phyloP scores from a whole-genome alignment of 2,113 vertebrate species.

The Cyprinodon tularosa region DNA sequence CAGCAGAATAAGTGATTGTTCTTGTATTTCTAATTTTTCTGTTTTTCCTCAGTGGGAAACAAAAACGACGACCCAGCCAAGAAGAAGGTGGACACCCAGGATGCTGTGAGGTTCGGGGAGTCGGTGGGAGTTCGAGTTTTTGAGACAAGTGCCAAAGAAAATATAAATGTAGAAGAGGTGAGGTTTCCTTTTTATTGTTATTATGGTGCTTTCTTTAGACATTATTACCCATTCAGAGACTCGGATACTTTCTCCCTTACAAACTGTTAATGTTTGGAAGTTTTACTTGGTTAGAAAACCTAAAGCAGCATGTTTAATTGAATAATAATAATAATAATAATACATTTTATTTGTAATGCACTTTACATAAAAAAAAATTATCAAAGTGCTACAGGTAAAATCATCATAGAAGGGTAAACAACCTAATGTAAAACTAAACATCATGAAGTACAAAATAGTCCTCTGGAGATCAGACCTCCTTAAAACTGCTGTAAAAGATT shows the following conservation, averaged over 20 bases:
- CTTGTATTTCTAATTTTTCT: background rate
- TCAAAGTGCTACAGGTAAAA: too few relatives aligned
- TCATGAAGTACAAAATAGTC: too few relatives aligned
- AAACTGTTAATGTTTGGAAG: background rate
- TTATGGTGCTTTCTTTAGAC: background rate
- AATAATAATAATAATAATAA: too few relatives aligned
- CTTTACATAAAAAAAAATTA: too few relatives aligned
- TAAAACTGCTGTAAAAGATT: too few relatives aligned
- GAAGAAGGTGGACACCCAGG: conserved; percentile 80
- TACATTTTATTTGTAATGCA: too few relatives aligned
- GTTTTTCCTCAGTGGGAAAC: conserved; percentile 80
- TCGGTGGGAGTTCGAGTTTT: conserved; percentile 82
- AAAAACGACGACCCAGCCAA: conserved; percentile 83
- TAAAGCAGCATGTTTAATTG: too few relatives aligned
- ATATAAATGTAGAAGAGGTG: conserved; percentile 87
- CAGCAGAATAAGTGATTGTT: background rate
- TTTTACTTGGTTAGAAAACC: background rate
- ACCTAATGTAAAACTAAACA: too few relatives aligned
- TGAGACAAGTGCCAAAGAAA: conserved; percentile 88
- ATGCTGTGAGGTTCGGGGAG: conserved; percentile 83
- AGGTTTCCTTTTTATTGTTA: background rate
- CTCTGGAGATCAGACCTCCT: too few relatives aligned
- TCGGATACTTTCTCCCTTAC: background rate
- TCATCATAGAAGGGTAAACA: too few relatives aligned
- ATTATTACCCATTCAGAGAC: background rate